Base-by-base conservation (phyloP, 2,113 vertebrate species). In the Mandrillus leucophaeus region DNA sequence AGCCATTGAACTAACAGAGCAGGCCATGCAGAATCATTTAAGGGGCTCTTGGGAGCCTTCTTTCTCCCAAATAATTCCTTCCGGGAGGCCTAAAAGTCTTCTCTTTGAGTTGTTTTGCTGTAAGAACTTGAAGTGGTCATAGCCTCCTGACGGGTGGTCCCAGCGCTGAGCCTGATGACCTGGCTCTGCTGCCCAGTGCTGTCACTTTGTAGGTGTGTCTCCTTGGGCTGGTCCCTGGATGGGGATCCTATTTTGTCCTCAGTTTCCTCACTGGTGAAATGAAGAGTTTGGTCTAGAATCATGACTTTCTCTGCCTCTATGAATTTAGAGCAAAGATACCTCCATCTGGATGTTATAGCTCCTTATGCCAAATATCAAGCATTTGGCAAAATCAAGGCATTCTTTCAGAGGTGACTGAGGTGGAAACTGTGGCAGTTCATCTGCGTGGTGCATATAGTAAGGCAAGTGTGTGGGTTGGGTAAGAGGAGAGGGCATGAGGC, bases 11-110 rank as follows among this genome's bases (percentile, higher is more conserved):
- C 27, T 72, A 45, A 82, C 14, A 57, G 88, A 59, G 55, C 17
- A 80, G 45, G 35, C 48, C 73, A 16, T 0, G 11, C 13, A 18
- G 11, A 48, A 78, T 88, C 50, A 90, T 22, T 40, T 70, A 45
- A 38, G 27, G 48, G 40, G 8, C 17, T 95, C 32, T 86, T 86
- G 38, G 32, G 89, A 32, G 25, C 2, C 57, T 95, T 59, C 79
- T 95, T 82, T 73, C 27, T 95, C 16, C 52, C 30, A 38, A 64
- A 38, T 30, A 73, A 73, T 83, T 94, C 30, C 66, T 79, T 78
- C 23, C 55, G 5, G 0, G 55, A 30, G 40, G 4, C 40, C 40
- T 14, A 14, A 50, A 38, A 52, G 4, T 27, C 64, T 93, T 76
- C 35, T 61, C n/a, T 55, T 64, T 70, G 64, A 70, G 13, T 48